These are phyloP conservation scores for Dicranocentrus wangi DNA, from an alignment of 2,888 invertebrate species.

Conservation along the genomic window DNA sequence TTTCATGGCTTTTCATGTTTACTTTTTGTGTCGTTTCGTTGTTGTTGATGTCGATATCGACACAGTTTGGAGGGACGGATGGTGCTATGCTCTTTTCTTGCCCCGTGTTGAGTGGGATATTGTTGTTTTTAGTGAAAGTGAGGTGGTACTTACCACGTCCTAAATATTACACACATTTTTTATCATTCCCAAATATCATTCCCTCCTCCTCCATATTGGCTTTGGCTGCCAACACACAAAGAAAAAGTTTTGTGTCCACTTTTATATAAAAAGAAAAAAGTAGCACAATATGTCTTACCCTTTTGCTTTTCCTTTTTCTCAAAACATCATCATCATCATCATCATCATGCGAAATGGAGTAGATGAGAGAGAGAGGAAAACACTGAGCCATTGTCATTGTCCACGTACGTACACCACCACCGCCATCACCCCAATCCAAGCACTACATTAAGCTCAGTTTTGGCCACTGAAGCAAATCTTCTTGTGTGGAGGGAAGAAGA, in stretches of 20 bases:
- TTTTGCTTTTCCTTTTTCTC: neutral
- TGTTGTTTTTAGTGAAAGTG: slow-evolving; percentile 10
- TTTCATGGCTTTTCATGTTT: neutral
- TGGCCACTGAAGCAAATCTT: neutral
- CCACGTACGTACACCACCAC: neutral
- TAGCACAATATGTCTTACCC: neutral
- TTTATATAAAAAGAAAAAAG: neutral
- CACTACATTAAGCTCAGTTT: neutral
- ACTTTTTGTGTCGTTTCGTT: neutral
- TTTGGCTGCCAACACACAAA: neutral
- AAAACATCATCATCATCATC: slow-evolving; percentile 8
- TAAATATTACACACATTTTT: slow-evolving; percentile 23
- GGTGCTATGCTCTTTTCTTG: too few species aligned
- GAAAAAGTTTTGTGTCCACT: neutral
- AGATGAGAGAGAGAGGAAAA: neutral
- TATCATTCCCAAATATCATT: neutral
- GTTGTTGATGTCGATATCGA: slow-evolving; percentile 18
- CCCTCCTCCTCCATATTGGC: neutral
- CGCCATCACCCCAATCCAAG: too few species aligned
- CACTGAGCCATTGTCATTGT: neutral
- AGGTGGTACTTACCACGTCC: slow-evolving; percentile 21
- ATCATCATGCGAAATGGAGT: too few species aligned
- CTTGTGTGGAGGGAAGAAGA: too few species aligned
- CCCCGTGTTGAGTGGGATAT: neutral
- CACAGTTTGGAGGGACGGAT: neutral